phyloP scores from a whole-genome alignment of 2,888 invertebrate species.

The Cheilosia variabilis region DNA sequence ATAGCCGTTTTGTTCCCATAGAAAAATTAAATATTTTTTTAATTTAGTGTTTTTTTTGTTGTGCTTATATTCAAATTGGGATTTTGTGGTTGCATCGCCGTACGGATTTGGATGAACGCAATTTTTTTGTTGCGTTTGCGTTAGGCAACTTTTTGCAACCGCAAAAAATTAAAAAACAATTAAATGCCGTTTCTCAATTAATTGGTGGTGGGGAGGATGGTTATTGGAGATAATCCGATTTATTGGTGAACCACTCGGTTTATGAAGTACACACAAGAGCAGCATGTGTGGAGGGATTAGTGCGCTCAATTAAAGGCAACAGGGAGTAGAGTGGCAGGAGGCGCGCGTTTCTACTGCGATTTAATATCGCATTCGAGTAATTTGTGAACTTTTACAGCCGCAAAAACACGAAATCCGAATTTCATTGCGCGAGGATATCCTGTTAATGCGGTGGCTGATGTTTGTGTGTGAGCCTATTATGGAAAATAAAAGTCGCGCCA shows the following conservation, averaged over 20 bases:
- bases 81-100: constrained; percentile 13
- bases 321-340: neutral
- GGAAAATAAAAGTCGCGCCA: neutral
- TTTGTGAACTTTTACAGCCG: constrained; percentile 17
- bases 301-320: constrained; percentile 46
- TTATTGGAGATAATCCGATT: constrained; percentile 40
- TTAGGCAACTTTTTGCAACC: neutral
- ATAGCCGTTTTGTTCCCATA: constrained; percentile 7
- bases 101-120: neutral
- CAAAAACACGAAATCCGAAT: constrained; percentile 4
- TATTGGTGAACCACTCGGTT: constrained; percentile 31
- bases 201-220: neutral
- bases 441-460: neutral
- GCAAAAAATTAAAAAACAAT: constrained; percentile 43
- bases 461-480: neutral
- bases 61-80: constrained; percentile 4
- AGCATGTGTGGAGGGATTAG: constrained; percentile 16
- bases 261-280: neutral
- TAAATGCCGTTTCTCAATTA: constrained; percentile 30
- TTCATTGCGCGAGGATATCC: constrained; percentile 22
- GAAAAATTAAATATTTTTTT: constrained; percentile 21
- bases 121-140: neutral
- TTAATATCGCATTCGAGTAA: constrained; percentile 32
- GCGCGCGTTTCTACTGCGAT: neutral
- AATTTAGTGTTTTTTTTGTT: constrained; percentile 7